Conservation (phyloP, 30 jellyfish, hydroid and myxozoan species). For the Mastigias papua region DNA sequence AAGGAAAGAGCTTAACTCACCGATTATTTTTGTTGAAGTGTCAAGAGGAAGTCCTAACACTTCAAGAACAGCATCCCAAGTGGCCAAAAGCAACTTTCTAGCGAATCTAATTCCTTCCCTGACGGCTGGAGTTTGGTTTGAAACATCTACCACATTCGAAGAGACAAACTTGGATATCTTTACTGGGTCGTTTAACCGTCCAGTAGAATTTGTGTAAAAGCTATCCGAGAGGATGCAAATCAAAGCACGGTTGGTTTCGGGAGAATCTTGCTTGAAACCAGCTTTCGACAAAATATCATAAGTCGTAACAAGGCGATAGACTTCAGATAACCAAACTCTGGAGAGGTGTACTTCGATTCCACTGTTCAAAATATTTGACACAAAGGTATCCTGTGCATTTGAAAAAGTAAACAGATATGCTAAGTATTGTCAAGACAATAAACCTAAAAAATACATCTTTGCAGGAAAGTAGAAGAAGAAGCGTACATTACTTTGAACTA, state of each 20-base stretch:
- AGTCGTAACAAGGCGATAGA: conserved; percentile 93
- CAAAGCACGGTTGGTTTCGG: conserved; percentile 92
- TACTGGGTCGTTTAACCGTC: conserved; percentile 50
- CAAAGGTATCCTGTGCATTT: conserved; percentile 74
- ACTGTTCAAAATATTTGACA: conserved; percentile 66
- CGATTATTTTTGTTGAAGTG: conserved; percentile 81
- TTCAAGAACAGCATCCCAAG: conserved; percentile 96
- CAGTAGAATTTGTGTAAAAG: conserved; percentile 59
- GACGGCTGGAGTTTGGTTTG: conserved; percentile 68
- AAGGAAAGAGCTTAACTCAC: too few species aligned
- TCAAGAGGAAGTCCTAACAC: conserved; percentile 90
- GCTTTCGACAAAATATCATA: conserved; percentile 96
- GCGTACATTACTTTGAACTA: too few species aligned
- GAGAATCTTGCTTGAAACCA: conserved; percentile 84
- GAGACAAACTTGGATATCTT: conserved; percentile 35
- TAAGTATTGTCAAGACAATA: too few species aligned
- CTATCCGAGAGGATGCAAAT: conserved; percentile 87
- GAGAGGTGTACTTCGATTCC: conserved; percentile 89
- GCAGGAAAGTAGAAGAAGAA: neutral
- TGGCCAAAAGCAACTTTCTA: conserved; percentile 79
- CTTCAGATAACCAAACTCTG: conserved; percentile 91
- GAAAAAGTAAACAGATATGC: too few species aligned
- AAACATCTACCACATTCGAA: conserved; percentile 16
- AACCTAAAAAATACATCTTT: too few species aligned
- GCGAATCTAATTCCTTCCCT: conserved; percentile 93